phyloP scores from a whole-genome alignment of 2,888 invertebrate species.

The Sphecodes monilicornis region DNA sequence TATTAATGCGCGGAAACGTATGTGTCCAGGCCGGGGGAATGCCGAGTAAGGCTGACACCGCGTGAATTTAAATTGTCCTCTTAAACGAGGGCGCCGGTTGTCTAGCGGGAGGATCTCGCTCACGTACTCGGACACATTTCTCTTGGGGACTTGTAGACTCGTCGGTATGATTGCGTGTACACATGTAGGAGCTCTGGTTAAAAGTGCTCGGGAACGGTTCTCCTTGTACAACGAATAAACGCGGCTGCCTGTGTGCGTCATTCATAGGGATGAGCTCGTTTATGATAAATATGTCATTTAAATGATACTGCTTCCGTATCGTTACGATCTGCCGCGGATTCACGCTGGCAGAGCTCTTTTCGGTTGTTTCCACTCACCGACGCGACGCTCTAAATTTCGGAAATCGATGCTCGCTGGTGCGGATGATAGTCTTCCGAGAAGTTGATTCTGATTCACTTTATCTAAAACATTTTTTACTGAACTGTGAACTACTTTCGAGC shows the following conservation, averaged over 20 bases:
- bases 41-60: conserved; percentile 74
- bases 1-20: conserved; percentile 78
- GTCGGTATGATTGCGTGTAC: conserved; percentile 65
- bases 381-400: not conserved
- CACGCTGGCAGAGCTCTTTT: not conserved
- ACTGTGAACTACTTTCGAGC: too few relatives aligned
- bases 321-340: conserved; percentile 38
- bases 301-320: conserved; percentile 30
- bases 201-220: conserved; percentile 53
- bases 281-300: conserved; percentile 56
- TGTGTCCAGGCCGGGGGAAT: conserved; percentile 65
- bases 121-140: conserved; percentile 80
- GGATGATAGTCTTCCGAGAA: not conserved
- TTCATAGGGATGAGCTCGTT: conserved; percentile 56
- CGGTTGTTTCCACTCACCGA: not conserved
- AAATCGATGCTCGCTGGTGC: conserved; percentile 25
- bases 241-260: conserved; percentile 40
- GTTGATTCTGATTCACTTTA: not conserved
- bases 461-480: too few relatives aligned
- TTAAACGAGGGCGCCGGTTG: conserved; percentile 82
- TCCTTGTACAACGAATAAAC: conserved; percentile 39
- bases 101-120: conserved; percentile 81
- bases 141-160: conserved; percentile 74
- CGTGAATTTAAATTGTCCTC: conserved; percentile 82
- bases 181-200: conserved; percentile 51